Evolutionary conservation across 64 coral and sea anemone species (phyloP), one percentile per base, ranked within the genome.

Genomic region (Hydrozoanthus tunicans): DNA sequence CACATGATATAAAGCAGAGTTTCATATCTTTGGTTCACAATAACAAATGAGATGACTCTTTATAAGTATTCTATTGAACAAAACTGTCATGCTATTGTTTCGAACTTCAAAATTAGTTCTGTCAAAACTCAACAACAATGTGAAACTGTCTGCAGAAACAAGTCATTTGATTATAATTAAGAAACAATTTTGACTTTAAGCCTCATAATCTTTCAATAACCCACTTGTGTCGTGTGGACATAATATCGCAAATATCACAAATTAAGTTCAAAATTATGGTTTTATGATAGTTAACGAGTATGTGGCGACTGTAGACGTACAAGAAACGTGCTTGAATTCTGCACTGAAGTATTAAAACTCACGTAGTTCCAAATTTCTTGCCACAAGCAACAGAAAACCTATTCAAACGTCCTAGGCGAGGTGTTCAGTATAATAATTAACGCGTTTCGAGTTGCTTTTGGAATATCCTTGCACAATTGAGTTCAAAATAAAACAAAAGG

Each of bases 351-450:
- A 43, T 43, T 43, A 43, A 43, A 43, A 43, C 32, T 43, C 32
- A 43, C 32, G 32, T 43, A 43, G 32, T 43, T 43, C 32, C 12
- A 66, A 66, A 4, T 14, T 66, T 66, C 64, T 66, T 5, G 12
- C 4, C 64, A 66, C 6, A 75, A 51, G 11, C 5, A 3, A 64
- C 9, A 61, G 13, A 63, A 63, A 63, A 81, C 63, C 57, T 43
- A 81, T 81, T 81, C 25, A 66, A 54, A 83, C 6, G 32, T 55
- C 32, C 14, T 43, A n/a, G 3, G 55, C 51, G 24, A 14, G 61
- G 32, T 13, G 43, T 66, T 68, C 27, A 27, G 14, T 53, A 83
- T n/a, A 17, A 83, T 68, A 83, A 67, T 83, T 66, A 83, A 58
- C 77, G 7, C 52, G 53, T 67, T 54, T 27, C 24, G 58, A 55